Base-by-base conservation (phyloP, 2,888 invertebrate species). In the Ochropleura leucogaster region DNA sequence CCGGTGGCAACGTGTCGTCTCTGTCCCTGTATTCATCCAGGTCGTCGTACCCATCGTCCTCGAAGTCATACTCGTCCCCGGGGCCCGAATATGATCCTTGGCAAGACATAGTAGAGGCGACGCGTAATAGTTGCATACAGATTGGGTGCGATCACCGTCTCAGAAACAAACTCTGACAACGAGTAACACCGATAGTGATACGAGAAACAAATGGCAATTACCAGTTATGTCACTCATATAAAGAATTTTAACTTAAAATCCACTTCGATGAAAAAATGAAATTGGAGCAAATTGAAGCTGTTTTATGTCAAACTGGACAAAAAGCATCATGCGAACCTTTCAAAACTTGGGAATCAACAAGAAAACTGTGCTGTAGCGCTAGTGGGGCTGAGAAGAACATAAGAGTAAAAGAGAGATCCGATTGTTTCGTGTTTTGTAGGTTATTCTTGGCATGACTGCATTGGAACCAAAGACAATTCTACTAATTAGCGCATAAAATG, bases 31-130 rank as follows among this genome's bases (percentile, higher is more conserved):
- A 97, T 84, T 98, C 98, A 79, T 98, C 98, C 86, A 97, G 89
- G 88, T 97, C 97, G 86, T 98, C 97, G 89, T 97, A 97, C 89
- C 97, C 97, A 75, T 98, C 98, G 85, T 98, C 98, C 77, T 98
- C 98, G 91, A 97, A 97, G 89, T 98, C 98, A 90, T 97, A 98
- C 89, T 98, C 98, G 90, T 97, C 97, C 82, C 97, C 97, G 89
- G 97, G 97, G 87, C 97, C 97, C 85, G 97, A 97, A 95, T 97
- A 97, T 80, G 97, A 97, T 91, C 97, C 97, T 94, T 97, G 97
- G 94, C 97, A 97, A 90, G 97, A 97, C 97, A 97, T 97, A 92
- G 95, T 94, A 91, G 96, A 96, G 92, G 93, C 93, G 93, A 96
- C 95, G 95, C 96, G 96, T 96, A 96, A 92, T 92, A 96, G 96